Conservation (phyloP, 2,797 vertebrate species). For the Arctocebus calabarensis region DNA sequence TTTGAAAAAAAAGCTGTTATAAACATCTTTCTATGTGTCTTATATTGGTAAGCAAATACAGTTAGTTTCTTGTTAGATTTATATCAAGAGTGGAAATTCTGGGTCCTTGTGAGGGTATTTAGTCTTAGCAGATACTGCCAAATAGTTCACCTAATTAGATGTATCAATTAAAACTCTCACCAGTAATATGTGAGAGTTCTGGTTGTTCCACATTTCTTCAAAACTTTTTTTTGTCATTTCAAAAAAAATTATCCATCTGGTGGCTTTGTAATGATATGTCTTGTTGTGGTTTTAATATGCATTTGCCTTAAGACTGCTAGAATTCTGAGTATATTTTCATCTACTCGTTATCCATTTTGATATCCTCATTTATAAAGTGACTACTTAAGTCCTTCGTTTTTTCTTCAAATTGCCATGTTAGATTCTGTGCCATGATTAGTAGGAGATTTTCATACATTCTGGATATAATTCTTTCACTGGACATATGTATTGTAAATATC, state of each 20-base stretch:
- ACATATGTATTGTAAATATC: background rate
- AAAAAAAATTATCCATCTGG: conserved; percentile 37
- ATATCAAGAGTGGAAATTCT: background rate
- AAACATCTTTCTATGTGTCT: background rate
- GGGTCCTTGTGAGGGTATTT: background rate
- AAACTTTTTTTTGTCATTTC: background rate
- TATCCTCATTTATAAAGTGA: background rate
- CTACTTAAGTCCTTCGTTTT: background rate
- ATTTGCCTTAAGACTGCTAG: conserved; percentile 16
- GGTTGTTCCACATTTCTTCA: background rate
- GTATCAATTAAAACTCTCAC: conserved; percentile 7
- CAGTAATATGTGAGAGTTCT: background rate
- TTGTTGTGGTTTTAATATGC: conserved; percentile 56
- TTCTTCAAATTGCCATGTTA: background rate
- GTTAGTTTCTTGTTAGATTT: background rate
- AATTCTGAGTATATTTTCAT: conserved; percentile 49
- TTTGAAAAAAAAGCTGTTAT: background rate
- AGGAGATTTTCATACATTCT: background rate
- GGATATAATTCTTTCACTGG: background rate
- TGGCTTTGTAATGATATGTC: conserved; percentile 40
- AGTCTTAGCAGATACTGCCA: background rate
- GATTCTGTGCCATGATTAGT: conserved; percentile 19
- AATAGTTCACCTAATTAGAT: background rate
- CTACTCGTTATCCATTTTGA: conserved; percentile 8
- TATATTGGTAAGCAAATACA: background rate